Percentiles rank a stretch among this genome's conserved stretches.
These are phyloP conservation scores for Rhadina sibilatrix DNA, from an alignment of 2,113 vertebrate genomes.

Conservation along the genomic window DNA sequence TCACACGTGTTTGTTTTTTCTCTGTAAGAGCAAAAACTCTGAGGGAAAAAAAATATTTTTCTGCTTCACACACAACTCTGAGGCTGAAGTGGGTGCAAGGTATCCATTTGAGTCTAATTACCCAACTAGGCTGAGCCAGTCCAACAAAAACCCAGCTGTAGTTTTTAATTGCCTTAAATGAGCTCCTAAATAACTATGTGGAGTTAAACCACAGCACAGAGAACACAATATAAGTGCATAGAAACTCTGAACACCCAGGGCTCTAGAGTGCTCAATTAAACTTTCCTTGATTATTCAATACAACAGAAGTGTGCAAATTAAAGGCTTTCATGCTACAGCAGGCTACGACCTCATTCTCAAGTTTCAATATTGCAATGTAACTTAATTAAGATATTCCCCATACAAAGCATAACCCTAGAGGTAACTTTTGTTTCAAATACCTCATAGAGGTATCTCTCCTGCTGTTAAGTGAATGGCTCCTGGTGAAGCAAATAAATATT, in stretches of 20 bases:
- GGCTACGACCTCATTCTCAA: conserved; percentile 47
- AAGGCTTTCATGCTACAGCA: conserved; percentile 59
- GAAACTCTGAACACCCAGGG: conserved; percentile 23
- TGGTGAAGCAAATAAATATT: conserved; percentile 52
- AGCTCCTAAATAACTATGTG: conserved; percentile 38
- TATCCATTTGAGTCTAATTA: conserved; percentile 50
- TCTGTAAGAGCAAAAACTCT: background rate
- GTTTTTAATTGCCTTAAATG: conserved; percentile 59
- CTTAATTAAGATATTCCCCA: conserved; percentile 57
- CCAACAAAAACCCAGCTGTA: conserved; percentile 47
- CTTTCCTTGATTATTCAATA: conserved; percentile 61
- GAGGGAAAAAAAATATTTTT: background rate
- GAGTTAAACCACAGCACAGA: conserved; percentile 12
- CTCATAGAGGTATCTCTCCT: conserved; percentile 19
- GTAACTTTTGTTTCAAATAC: conserved; percentile 48
- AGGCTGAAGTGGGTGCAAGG: conserved; percentile 10
- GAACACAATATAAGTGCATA: conserved; percentile 14
- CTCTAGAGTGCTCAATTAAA: conserved; percentile 53
- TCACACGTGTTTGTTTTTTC: background rate
- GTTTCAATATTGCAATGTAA: conserved; percentile 57
- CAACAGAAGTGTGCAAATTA: conserved; percentile 60
- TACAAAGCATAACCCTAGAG: conserved; percentile 37
- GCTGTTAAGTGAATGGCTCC: conserved; percentile 19
- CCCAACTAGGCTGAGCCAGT: background rate
- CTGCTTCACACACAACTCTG: background rate